Conservation (phyloP, 2,113 vertebrate species). For the Tupaia tana region DNA sequence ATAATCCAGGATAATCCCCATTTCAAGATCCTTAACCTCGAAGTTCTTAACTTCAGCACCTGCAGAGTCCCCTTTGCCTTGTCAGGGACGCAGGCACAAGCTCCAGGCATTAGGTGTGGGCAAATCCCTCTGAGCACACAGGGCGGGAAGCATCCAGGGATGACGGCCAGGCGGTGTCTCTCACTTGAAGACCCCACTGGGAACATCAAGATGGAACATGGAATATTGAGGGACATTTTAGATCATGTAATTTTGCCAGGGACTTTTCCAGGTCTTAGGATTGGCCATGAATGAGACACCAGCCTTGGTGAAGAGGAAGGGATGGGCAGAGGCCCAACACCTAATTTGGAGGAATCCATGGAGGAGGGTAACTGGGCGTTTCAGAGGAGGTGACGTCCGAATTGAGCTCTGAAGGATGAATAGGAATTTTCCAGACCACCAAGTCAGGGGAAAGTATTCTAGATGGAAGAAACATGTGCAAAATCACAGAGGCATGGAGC, state of each 20-base stretch:
- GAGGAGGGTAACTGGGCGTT: background rate
- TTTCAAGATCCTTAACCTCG: background rate
- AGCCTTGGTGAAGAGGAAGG: background rate
- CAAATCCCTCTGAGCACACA: rapidly evolving
- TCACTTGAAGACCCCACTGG: background rate
- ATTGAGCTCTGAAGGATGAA: background rate
- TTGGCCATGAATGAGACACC: background rate
- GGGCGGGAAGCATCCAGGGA: background rate
- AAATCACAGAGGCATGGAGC: background rate
- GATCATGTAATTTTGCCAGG: background rate
- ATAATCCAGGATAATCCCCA: background rate
- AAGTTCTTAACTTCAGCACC: too few relatives aligned
- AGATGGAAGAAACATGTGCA: background rate
- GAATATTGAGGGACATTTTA: rapidly evolving
- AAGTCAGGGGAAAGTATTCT: background rate
- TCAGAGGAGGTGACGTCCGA: background rate
- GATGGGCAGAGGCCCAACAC: background rate
- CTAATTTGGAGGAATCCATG: background rate
- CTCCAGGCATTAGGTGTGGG: background rate
- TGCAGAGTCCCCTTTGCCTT: background rate
- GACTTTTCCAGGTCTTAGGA: background rate
- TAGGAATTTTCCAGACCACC: background rate
- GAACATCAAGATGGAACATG: background rate
- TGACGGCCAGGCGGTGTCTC: background rate
- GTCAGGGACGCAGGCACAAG: rapidly evolving